These are phyloP conservation scores for Coracias cyanogaster DNA, from an alignment of 2,797 vertebrate species.

Conservation along the genomic window DNA sequence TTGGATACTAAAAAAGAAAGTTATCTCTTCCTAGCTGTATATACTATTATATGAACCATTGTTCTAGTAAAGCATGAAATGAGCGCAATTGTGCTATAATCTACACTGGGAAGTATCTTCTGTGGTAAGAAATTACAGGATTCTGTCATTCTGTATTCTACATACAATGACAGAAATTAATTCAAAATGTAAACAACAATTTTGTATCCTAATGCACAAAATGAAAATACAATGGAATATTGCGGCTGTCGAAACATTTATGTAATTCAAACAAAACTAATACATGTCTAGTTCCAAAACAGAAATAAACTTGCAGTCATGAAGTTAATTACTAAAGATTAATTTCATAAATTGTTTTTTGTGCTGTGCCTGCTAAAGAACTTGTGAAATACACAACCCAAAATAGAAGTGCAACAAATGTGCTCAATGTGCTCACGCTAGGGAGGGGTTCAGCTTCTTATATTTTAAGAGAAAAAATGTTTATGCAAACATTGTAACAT, in stretches of 20 bases:
- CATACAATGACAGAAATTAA: background rate
- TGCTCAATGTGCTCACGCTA: background rate
- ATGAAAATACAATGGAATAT: background rate
- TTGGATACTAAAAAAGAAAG: background rate
- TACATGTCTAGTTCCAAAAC: background rate
- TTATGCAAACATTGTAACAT: background rate
- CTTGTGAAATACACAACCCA: background rate
- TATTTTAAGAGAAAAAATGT: background rate
- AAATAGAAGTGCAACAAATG: background rate
- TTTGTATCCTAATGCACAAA: background rate
- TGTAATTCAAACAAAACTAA: background rate
- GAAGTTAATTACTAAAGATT: background rate
- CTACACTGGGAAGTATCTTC: background rate
- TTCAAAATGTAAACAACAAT: background rate
- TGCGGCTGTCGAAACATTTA: background rate
- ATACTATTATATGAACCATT: background rate
- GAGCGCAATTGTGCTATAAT: background rate
- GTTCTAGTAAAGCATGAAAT: background rate
- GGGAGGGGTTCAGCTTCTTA: background rate
- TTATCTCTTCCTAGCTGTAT: background rate
- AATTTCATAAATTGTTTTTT: background rate
- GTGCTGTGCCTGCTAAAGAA: background rate
- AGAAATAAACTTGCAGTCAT: background rate
- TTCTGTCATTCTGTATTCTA: background rate
- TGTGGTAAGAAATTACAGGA: background rate